Percentiles rank a stretch among this genome's conserved stretches.
Conservation (phyloP, 2,113 vertebrate genomes). For the Pachypanchax playfairii region DNA sequence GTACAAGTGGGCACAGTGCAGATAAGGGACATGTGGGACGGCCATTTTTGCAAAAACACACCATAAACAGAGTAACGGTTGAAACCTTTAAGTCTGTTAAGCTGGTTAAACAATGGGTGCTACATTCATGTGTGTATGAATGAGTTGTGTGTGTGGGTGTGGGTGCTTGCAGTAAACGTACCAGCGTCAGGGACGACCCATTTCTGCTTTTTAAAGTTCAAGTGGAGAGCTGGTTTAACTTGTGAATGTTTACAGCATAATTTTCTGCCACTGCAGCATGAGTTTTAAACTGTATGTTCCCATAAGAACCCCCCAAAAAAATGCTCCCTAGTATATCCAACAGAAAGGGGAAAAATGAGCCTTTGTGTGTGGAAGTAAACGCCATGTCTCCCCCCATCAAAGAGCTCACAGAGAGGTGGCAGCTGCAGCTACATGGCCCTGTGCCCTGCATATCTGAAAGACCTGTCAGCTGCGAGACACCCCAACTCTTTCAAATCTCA, state of each 20-base stretch:
- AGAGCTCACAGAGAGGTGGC: slow-evolving; percentile 75
- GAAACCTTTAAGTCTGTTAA: slow-evolving; percentile 49
- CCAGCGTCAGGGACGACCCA: slow-evolving; percentile 4
- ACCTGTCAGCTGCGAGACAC: slow-evolving; percentile 73
- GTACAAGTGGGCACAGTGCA: slow-evolving; percentile 18
- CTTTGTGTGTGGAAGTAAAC: slow-evolving; percentile 56
- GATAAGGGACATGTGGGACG: slow-evolving; percentile 73
- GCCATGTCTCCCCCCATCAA: slow-evolving; percentile 69
- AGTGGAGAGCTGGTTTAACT: slow-evolving; percentile 27
- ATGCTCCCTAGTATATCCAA: slow-evolving; percentile 28
- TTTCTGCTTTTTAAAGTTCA: slow-evolving; percentile 31
- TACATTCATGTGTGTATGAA: slow-evolving; percentile 37
- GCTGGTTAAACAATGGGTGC: slow-evolving; percentile 68
- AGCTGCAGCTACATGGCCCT: slow-evolving; percentile 78
- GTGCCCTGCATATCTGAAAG: slow-evolving; percentile 68
- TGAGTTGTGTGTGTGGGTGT: slow-evolving; percentile 15
- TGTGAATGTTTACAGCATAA: background rate
- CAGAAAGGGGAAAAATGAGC: slow-evolving; percentile 41
- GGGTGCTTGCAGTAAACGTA: slow-evolving; percentile 26
- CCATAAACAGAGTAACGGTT: slow-evolving; percentile 56
- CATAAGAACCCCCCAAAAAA: slow-evolving; percentile 33
- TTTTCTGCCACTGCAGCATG: background rate
- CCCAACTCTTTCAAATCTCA: slow-evolving; percentile 20
- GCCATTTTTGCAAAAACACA: slow-evolving; percentile 63
- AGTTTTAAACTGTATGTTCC: background rate